Percentiles rank a stretch among this genome's conserved stretches.
Evolutionary conservation across 35 echinoderm and acorn worm species (phyloP).

Genomic region (Lytechinus variegatus): DNA sequence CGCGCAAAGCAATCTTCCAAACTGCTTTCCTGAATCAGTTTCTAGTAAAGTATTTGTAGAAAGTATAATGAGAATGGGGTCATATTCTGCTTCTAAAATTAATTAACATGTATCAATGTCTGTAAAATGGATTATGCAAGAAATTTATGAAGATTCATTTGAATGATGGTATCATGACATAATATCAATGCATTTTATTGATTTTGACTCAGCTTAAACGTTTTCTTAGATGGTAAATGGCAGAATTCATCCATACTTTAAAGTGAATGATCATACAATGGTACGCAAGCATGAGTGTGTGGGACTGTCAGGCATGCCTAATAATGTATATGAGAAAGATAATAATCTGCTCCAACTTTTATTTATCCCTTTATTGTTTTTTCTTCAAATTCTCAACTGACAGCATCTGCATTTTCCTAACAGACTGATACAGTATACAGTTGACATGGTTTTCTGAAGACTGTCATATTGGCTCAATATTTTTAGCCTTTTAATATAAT

Average conservation of each 20-base stretch:
- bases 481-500: no score
- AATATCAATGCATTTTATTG: not conserved
- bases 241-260: slow-evolving; percentile 5
- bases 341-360: not conserved
- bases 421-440: not conserved
- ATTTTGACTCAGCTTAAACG: not conserved
- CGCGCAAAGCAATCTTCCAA: no score
- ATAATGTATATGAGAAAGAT: not conserved
- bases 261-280: not conserved
- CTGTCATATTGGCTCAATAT: not conserved
- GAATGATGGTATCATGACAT: not conserved
- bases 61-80: no score
- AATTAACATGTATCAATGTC: no score
- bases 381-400: not conserved
- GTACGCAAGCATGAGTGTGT: not conserved
- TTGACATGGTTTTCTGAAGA: not conserved
- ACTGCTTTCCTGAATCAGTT: no score
- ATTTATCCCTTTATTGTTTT: not conserved
- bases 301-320: not conserved
- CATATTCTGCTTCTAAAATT: no score
- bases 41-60: no score
- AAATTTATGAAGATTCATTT: no score
- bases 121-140: no score
- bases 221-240: slow-evolving; percentile 15
- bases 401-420: not conserved